phyloP scores from a whole-genome alignment of 35 echinoderm and acorn worm genomes.

The Heliocidaris tuberculata region DNA sequence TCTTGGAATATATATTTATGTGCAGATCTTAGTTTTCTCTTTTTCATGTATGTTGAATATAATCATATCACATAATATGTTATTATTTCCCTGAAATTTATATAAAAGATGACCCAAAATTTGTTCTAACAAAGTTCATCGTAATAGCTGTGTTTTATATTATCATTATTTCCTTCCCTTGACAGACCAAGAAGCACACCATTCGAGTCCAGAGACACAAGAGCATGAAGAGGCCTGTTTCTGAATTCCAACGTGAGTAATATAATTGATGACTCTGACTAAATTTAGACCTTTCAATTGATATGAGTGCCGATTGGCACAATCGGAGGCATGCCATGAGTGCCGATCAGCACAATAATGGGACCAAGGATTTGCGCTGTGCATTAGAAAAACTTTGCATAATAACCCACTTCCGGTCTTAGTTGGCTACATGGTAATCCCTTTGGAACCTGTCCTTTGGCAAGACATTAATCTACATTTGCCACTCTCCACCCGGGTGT shows the following conservation, averaged over 20 bases:
- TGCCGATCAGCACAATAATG: not conserved
- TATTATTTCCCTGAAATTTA: too few relatives aligned
- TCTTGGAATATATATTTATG: too few relatives aligned
- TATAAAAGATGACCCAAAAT: too few relatives aligned
- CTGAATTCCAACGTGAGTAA: not conserved
- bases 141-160: not conserved
- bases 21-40: too few relatives aligned
- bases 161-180: not conserved
- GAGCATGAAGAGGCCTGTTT: not conserved
- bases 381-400: not conserved
- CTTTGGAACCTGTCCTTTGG: not conserved
- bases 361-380: not conserved
- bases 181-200: not conserved
- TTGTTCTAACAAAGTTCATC: too few relatives aligned
- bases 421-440: not conserved
- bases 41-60: too few relatives aligned
- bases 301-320: too few relatives aligned
- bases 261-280: not conserved
- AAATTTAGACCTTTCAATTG: not conserved
- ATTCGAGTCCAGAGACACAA: conserved; percentile 23
- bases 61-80: too few relatives aligned
- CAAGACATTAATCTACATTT: too few relatives aligned
- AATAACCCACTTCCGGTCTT: not conserved
- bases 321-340: too few relatives aligned
- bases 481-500: too few relatives aligned